These are phyloP conservation scores for Choristoneura fumiferana DNA, from an alignment of 1,140 invertebrate species.

Conservation along the genomic window DNA sequence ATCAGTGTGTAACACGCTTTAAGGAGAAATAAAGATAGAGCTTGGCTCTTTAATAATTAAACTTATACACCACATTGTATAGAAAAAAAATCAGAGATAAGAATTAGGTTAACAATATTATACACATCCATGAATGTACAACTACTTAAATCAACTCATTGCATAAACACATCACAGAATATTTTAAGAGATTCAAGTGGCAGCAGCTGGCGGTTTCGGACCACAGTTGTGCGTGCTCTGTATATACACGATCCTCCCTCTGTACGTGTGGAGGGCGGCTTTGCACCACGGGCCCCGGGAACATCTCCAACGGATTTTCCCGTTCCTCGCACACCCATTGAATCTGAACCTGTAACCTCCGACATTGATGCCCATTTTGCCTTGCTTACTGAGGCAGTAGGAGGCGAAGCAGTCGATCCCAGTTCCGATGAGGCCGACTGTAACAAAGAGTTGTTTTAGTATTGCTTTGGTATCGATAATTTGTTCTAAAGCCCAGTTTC, in stretches of 20 bases:
- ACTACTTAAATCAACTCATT: not conserved
- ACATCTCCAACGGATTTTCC: slow-evolving; percentile 67
- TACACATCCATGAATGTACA: too few relatives aligned
- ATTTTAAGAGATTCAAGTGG: not conserved
- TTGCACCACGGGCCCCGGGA: slow-evolving; percentile 70
- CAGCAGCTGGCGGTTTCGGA: slow-evolving; percentile 48
- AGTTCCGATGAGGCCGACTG: slow-evolving; percentile 59
- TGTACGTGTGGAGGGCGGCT: slow-evolving; percentile 65
- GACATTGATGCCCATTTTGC: slow-evolving; percentile 72
- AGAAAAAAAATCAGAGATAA: too few relatives aligned
- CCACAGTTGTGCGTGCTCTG: slow-evolving; percentile 69
- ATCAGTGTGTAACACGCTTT: too few relatives aligned
- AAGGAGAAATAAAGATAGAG: too few relatives aligned
- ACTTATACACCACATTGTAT: not conserved
- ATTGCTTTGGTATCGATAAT: not conserved
- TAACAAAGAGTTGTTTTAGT: slow-evolving; percentile 25
- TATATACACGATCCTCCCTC: slow-evolving; percentile 67
- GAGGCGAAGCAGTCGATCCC: slow-evolving; percentile 65
- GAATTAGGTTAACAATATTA: too few relatives aligned
- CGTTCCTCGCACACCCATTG: slow-evolving; percentile 68
- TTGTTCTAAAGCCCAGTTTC: too few relatives aligned
- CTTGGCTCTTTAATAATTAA: not conserved
- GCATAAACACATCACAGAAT: too few relatives aligned
- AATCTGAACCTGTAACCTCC: slow-evolving; percentile 68
- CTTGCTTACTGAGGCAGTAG: slow-evolving; percentile 72